Evolutionary conservation across 2,797 vertebrate genomes (phyloP).

Genomic region (Liparis tanakae): DNA sequence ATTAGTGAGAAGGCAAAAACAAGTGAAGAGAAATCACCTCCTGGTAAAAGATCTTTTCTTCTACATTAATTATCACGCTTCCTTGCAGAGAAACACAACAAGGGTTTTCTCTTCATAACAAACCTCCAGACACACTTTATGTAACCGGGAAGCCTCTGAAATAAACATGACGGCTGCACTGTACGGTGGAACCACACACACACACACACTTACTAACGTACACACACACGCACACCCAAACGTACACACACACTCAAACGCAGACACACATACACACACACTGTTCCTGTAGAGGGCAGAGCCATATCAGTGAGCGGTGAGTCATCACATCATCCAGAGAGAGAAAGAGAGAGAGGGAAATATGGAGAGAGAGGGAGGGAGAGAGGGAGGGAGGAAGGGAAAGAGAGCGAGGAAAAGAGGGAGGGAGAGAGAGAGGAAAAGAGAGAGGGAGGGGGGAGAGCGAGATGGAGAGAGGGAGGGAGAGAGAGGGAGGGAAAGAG

Average conservation of each 20-base stretch:
- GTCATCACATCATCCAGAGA: conserved; percentile 29
- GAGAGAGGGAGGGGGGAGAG: too few species aligned
- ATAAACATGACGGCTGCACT: conserved; percentile 39
- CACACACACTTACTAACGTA: too few species aligned
- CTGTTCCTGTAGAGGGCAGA: conserved; percentile 6
- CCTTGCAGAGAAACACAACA: neutral
- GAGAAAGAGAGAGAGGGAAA: neutral
- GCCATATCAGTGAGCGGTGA: conserved; percentile 31
- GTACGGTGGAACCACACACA: neutral
- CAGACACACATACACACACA: neutral
- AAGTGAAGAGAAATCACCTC: neutral
- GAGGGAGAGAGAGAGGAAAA: too few species aligned
- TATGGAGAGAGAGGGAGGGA: too few species aligned
- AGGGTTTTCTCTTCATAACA: conserved; percentile 10
- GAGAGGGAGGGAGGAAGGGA: too few species aligned
- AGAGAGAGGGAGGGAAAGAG: too few species aligned
- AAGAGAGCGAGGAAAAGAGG: too few species aligned
- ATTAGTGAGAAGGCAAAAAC: neutral
- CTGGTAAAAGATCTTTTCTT: neutral
- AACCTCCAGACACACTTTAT: conserved; percentile 27
- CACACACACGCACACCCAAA: neutral
- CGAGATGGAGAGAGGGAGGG: too few species aligned
- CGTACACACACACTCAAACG: neutral
- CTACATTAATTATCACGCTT: neutral
- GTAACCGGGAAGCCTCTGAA: conserved; percentile 43